These are phyloP conservation scores for Epinephelus coioides DNA, from an alignment of 2,797 vertebrate genomes.

Conservation along the genomic window DNA sequence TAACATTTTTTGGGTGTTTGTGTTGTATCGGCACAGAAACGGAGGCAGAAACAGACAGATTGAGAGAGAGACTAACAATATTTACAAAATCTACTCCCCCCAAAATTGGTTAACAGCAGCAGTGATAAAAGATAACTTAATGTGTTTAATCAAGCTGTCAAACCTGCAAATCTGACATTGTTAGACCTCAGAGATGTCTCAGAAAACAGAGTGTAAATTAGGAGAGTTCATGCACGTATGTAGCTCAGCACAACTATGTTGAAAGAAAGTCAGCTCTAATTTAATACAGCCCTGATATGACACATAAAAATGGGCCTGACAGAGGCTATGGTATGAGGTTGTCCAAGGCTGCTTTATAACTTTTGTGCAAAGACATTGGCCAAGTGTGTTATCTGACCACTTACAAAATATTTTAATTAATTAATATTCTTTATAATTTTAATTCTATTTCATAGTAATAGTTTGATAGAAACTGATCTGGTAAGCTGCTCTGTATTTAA, in stretches of 20 bases:
- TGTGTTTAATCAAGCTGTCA: not conserved
- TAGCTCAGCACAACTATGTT: not conserved
- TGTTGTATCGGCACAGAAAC: not conserved
- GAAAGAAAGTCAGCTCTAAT: not conserved
- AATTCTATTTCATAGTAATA: conserved; percentile 8
- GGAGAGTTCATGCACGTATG: not conserved
- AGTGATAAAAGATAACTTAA: not conserved
- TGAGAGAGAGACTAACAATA: not conserved
- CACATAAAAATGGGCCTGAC: too few species aligned
- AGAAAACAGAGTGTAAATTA: not conserved
- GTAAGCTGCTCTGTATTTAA: not conserved
- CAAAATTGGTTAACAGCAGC: not conserved
- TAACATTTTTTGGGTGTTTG: not conserved
- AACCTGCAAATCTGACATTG: not conserved
- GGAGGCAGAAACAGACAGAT: not conserved
- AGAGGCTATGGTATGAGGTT: not conserved
- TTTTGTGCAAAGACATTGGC: not conserved
- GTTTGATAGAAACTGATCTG: not conserved
- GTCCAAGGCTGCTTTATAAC: not conserved
- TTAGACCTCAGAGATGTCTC: not conserved
- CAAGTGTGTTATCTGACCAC: too few species aligned
- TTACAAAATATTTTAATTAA: too few species aligned
- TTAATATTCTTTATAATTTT: too few species aligned
- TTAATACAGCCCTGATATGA: too few species aligned
- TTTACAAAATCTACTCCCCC: not conserved